Evolutionary conservation across 2,113 vertebrate genomes (phyloP), one percentile per base, ranked within the genome.

Genomic region (Rhinoptilus africanus): DNA sequence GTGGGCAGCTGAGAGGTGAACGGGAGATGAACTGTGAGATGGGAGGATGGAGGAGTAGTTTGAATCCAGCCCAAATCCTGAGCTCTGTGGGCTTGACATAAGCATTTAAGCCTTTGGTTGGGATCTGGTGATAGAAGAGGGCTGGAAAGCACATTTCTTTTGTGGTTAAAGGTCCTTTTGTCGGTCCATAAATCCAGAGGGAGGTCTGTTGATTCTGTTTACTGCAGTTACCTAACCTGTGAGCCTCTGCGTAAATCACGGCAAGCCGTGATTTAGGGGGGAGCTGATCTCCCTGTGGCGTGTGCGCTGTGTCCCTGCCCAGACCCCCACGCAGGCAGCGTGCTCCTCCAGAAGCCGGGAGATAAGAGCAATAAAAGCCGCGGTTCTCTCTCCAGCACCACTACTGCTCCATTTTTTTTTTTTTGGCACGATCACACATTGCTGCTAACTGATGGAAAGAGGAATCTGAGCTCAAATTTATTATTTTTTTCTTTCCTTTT

Each of bases 141-240:
- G 68, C 91, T 97, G 92, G 54, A 62, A 95, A 88, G 69, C 47
- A 43, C 77, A 68, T 96, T 87, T 97, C 96, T 97, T 95, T 89
- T 87, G 88, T 88, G 93, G 96, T 92, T 94, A 98, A 97, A 98
- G 97, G 96, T 96, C 94, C 91, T 95, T 92, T 97, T 97, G 96
- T 96, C 88, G 95, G 96, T 96, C 96, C 97, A 98, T 98, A 98
- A 98, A 98, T 98, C 96, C 86, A 56, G 67, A 81, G 88, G 45
- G 78, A 96, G 82, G 95, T 95, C 96, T 97, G 97, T 97, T 97
- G 97, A 96, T 98, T 97, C 97, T 98, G 97, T 98, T 98, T 98
- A 98, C 98, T 97, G 96, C 94, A 97, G 97, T 98, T 98, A 97
- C 97, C 85, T 97, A 98, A 97, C 96, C 96, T 51, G 63, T 93